phyloP scores from a whole-genome alignment of 2,888 invertebrate genomes.

The Cryptocephalus primarius region DNA sequence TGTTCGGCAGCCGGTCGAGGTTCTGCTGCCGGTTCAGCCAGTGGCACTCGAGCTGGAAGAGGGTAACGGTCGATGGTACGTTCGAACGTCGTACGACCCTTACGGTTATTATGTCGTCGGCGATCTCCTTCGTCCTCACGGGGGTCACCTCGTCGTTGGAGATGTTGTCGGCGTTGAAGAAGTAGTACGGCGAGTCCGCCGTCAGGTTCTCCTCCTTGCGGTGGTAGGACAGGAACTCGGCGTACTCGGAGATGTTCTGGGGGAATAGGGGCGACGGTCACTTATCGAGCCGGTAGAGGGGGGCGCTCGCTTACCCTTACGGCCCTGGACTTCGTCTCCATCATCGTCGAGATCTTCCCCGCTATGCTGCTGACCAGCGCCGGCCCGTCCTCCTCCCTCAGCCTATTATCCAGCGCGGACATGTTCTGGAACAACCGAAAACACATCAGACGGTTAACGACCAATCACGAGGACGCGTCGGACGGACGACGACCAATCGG shows the following conservation, averaged over 20 bases:
- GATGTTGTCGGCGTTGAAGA: constrained; percentile 61
- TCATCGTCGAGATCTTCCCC: constrained; percentile 70
- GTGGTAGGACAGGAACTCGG: constrained; percentile 28
- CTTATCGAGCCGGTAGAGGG: too few species aligned
- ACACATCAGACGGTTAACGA: neutral
- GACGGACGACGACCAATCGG: neutral
- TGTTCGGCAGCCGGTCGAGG: constrained; percentile 8
- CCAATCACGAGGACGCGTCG: neutral
- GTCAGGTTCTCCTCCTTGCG: constrained; percentile 16
- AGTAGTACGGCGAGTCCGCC: constrained; percentile 38
- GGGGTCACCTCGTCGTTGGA: constrained; percentile 23
- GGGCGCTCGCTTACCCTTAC: constrained; percentile 57
- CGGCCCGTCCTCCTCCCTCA: constrained; percentile 39
- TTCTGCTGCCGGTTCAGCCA: constrained; percentile 20
- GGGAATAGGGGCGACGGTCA: constrained; percentile 7
- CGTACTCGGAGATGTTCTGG: constrained; percentile 30
- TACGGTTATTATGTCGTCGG: constrained; percentile 18
- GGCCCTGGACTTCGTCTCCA: constrained; percentile 75
- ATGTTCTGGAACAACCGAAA: constrained; percentile 20
- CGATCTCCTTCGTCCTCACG: too few species aligned
- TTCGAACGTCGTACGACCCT: constrained; percentile 1
- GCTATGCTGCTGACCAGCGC: constrained; percentile 70
- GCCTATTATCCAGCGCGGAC: constrained; percentile 17
- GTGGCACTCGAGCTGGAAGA: constrained; percentile 17
- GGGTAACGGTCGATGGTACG: neutral